phyloP scores from a whole-genome alignment of 2,113 vertebrate species.

The Tichodroma muraria region DNA sequence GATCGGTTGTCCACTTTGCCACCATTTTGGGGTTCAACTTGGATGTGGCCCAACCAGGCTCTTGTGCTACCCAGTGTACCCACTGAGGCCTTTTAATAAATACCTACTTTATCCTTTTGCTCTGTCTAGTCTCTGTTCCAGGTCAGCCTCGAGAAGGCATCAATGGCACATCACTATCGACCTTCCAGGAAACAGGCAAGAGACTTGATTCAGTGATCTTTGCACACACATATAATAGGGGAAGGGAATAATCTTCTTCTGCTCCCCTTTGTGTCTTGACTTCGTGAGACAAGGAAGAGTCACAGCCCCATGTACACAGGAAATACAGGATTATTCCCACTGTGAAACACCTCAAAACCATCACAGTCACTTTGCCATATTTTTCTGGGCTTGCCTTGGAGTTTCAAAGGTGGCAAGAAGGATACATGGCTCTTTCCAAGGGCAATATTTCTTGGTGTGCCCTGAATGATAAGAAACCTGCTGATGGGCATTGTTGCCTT shows the following conservation, averaged over 20 bases:
- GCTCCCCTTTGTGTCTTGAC: neutral
- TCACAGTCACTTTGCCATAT: neutral
- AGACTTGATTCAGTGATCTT: neutral
- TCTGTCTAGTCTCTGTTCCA: no score
- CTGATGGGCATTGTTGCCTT: neutral
- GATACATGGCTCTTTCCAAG: neutral
- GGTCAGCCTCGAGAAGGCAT: no score
- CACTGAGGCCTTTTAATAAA: no score
- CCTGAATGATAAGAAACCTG: neutral
- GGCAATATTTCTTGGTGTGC: neutral
- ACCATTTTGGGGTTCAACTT: no score
- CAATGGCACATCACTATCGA: neutral
- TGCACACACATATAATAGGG: neutral
- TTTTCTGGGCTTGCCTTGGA: neutral
- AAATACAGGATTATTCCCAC: neutral
- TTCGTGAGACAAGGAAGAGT: neutral
- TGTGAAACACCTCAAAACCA: neutral
- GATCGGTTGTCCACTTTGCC: no score
- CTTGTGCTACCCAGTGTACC: no score
- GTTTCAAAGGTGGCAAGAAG: neutral
- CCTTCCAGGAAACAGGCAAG: neutral
- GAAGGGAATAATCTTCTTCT: neutral
- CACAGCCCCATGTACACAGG: neutral
- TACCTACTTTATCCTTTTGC: no score
- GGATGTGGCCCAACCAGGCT: no score